Evolutionary conservation across 30 jellyfish, hydroid and myxozoan genomes (phyloP).

Genomic region (Cassiopea xamachana): DNA sequence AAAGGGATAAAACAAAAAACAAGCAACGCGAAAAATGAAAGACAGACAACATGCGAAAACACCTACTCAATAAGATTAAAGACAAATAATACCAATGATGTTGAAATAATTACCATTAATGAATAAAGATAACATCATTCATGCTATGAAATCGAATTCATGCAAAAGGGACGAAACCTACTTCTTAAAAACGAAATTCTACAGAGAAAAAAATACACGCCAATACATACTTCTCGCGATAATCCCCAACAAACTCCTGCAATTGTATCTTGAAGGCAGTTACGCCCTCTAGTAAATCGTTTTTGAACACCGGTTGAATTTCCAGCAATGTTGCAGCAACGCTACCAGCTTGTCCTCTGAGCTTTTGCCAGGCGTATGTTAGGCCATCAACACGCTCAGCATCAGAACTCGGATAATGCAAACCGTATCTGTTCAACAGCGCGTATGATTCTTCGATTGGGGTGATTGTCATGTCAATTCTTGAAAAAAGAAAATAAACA

Average conservation of each 20-base stretch:
- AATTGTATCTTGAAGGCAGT: constrained; percentile 67
- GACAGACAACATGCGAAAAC: too few species aligned
- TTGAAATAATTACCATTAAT: too few species aligned
- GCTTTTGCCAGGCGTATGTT: constrained; percentile 89
- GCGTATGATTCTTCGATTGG: constrained; percentile 94
- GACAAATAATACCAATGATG: too few species aligned
- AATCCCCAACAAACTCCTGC: constrained; percentile 69
- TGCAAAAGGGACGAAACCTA: too few species aligned
- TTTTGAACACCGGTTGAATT: constrained; percentile 90
- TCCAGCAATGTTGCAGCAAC: constrained; percentile 77
- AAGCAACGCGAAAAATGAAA: too few species aligned
- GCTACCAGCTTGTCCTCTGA: constrained; percentile 69
- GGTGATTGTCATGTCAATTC: constrained; percentile 86
- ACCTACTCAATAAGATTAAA: too few species aligned
- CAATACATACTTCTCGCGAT: constrained; percentile 69
- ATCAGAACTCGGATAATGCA: constrained; percentile 81
- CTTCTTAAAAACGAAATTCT: not conserved
- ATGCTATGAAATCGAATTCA: too few species aligned
- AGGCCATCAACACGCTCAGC: constrained; percentile 87
- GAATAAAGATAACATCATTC: too few species aligned
- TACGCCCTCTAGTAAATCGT: constrained; percentile 79
- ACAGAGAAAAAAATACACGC: not conserved
- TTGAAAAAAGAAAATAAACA: not conserved
- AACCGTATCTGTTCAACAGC: constrained; percentile 76
- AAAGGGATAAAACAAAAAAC: too few species aligned